Evolutionary conservation across 1,140 invertebrate genomes (phyloP).

Genomic region (Dendrolimus kikuchii): DNA sequence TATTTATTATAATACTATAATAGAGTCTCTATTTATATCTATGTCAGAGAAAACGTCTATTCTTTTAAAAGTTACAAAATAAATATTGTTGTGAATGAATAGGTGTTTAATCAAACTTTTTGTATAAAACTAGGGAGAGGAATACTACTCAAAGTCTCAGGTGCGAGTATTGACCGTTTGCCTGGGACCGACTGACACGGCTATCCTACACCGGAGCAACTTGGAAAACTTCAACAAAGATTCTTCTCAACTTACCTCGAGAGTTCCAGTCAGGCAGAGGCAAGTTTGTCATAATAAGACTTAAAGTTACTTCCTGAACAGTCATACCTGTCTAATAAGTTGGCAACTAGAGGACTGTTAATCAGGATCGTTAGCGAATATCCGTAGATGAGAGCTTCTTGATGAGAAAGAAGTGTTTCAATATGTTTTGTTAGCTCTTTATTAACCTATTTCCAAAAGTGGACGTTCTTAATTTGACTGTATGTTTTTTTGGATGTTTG

Average conservation of each 20-base stretch:
- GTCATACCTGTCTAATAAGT: neutral
- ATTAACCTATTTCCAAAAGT: too few relatives aligned
- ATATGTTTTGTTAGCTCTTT: too few relatives aligned
- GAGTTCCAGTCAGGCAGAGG: slow-evolving; percentile 43
- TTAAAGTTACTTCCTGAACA: neutral
- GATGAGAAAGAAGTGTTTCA: too few relatives aligned
- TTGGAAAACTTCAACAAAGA: slow-evolving; percentile 37
- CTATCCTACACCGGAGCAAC: slow-evolving; percentile 38
- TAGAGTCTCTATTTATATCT: too few relatives aligned
- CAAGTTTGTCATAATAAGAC: slow-evolving; percentile 16
- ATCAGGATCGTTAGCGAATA: too few relatives aligned
- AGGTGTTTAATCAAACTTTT: slow-evolving; percentile 1
- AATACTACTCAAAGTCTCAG: slow-evolving; percentile 36
- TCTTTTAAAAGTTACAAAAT: too few relatives aligned
- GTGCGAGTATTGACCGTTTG: slow-evolving; percentile 65
- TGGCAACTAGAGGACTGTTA: neutral
- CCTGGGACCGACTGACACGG: slow-evolving; percentile 67
- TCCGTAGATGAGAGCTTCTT: too few relatives aligned
- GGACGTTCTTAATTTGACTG: too few relatives aligned
- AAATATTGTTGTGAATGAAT: too few relatives aligned
- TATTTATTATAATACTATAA: too few relatives aligned
- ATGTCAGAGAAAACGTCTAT: too few relatives aligned
- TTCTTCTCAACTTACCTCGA: slow-evolving; percentile 20
- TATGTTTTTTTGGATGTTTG: too few relatives aligned
- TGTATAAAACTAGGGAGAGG: slow-evolving; percentile 32